These are phyloP conservation scores for Perca schrenkii DNA, from an alignment of 2,113 vertebrate species.

Conservation along the genomic window DNA sequence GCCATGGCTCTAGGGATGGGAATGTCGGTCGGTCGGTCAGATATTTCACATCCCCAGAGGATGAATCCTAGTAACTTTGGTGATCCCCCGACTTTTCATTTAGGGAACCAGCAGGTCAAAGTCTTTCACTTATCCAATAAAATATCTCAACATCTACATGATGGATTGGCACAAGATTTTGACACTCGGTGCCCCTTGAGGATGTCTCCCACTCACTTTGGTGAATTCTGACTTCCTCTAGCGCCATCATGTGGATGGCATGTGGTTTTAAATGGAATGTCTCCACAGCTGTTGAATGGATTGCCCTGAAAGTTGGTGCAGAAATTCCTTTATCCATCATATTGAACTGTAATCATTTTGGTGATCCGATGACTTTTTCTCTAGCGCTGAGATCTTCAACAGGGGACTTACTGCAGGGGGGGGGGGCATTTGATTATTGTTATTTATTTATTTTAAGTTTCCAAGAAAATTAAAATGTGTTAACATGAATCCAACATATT, in stretches of 20 bases:
- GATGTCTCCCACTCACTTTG: neutral
- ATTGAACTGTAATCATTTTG: neutral
- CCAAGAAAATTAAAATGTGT: too few relatives aligned
- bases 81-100: neutral
- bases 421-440: too few relatives aligned
- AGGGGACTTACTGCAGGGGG: too few relatives aligned
- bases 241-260: neutral
- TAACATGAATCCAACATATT: too few relatives aligned
- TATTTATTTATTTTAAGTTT: too few relatives aligned
- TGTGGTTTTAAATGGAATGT: neutral
- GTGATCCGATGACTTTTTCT: neutral
- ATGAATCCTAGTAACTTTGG: neutral
- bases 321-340: neutral
- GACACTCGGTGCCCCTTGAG: neutral
- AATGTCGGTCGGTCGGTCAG: neutral
- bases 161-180: neutral
- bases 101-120: neutral
- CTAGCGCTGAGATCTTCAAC: too few relatives aligned
- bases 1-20: too few relatives aligned
- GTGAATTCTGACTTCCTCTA: neutral
- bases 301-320: neutral
- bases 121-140: too few relatives aligned
- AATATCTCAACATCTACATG: neutral
- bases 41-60: neutral
- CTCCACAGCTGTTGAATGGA: neutral